Conservation (phyloP, 35 echinoderm and acorn worm genomes). For the Diadema setosum region DNA sequence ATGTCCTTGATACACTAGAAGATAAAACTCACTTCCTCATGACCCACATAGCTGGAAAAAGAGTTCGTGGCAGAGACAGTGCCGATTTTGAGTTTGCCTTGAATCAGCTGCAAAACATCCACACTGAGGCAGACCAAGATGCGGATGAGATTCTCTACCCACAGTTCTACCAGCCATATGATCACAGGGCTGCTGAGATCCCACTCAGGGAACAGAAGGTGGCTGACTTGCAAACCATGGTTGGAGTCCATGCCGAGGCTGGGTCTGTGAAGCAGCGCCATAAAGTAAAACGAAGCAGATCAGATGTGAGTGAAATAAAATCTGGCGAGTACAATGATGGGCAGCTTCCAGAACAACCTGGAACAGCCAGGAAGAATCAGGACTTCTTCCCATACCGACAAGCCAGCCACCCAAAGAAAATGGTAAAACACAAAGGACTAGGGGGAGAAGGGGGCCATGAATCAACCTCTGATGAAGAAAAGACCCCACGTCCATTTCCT, state of each 20-base stretch:
- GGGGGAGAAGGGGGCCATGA: not conserved
- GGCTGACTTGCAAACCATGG: conserved; percentile 13
- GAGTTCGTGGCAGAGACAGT: conserved; percentile 2
- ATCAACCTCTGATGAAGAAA: conserved; percentile 54
- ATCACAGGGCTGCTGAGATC: conserved; percentile 36
- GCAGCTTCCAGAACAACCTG: not conserved
- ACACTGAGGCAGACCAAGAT: conserved; percentile 37
- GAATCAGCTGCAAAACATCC: conserved; percentile 32
- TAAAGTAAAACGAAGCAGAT: conserved; percentile 19
- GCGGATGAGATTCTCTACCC: conserved; percentile 18
- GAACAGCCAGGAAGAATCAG: not conserved
- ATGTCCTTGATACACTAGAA: not conserved
- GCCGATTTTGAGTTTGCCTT: conserved; percentile 55
- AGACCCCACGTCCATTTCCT: not conserved
- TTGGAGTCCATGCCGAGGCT: conserved; percentile 24
- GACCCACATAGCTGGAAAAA: conserved; percentile 4
- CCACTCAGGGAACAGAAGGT: not conserved
- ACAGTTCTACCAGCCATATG: not conserved
- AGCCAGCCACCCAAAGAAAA: conserved; percentile 8
- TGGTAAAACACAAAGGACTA: not conserved
- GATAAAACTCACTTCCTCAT: not conserved
- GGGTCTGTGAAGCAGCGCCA: conserved; percentile 20
- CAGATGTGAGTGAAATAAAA: conserved; percentile 3
- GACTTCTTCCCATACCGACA: conserved; percentile 27
- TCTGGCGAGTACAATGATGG: not conserved